phyloP scores from a whole-genome alignment of 2,113 vertebrate species.

The Microcebus tavaratra region DNA sequence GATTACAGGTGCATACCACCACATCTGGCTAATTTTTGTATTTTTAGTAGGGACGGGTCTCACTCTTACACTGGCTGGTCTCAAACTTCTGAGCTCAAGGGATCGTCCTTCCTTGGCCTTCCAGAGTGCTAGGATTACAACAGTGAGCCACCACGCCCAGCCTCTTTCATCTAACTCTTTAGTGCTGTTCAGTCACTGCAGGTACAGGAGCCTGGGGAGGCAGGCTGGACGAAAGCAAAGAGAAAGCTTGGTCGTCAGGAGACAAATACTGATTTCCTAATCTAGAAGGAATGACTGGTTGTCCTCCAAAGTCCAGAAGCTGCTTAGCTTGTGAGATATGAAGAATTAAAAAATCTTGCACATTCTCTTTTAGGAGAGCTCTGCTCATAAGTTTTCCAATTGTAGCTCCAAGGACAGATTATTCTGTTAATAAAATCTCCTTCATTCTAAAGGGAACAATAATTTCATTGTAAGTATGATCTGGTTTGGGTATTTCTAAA shows the following conservation, averaged over 20 bases:
- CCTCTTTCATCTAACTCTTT: background rate
- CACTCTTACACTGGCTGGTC: too few relatives aligned
- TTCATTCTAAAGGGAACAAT: background rate
- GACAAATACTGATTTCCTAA: background rate
- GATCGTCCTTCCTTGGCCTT: too few relatives aligned
- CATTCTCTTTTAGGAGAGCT: background rate
- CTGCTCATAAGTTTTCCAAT: background rate
- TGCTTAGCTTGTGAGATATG: background rate
- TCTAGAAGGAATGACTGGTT: background rate
- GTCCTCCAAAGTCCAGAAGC: background rate
- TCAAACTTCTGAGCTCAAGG: too few relatives aligned
- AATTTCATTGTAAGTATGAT: background rate
- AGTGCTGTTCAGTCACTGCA: background rate
- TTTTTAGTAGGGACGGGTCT: too few relatives aligned
- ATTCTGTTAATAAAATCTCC: constrained; percentile 9
- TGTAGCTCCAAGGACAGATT: background rate
- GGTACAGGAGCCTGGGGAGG: background rate
- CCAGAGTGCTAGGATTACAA: too few relatives aligned
- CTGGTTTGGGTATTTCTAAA: background rate
- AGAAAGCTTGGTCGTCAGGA: background rate
- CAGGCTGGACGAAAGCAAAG: background rate
- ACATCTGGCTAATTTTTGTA: too few relatives aligned
- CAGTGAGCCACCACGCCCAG: too few relatives aligned
- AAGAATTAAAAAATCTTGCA: background rate
- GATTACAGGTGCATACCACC: too few relatives aligned